phyloP scores from a whole-genome alignment of 2,888 invertebrate species.

The Alcis repandata region DNA sequence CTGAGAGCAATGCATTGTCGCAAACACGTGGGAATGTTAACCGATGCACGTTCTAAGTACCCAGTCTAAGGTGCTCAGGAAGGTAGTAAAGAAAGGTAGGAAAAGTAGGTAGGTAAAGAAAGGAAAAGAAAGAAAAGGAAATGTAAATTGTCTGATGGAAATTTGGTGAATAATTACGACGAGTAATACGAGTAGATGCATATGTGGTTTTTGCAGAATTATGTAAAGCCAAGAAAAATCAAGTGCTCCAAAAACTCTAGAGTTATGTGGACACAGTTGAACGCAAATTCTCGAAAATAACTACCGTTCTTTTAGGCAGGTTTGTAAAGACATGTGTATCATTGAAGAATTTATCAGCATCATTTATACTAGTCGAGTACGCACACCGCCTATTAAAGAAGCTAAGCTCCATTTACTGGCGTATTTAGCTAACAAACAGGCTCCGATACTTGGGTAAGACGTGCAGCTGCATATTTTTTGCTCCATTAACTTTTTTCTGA shows the following conservation, averaged over 20 bases:
- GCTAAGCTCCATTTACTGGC: conserved; percentile 42
- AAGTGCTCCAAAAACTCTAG: no score
- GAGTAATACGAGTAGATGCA: no score
- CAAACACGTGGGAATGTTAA: conserved; percentile 74
- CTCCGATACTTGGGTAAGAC: conserved; percentile 39
- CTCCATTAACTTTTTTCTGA: conserved; percentile 47
- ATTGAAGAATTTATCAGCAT: conserved; percentile 47
- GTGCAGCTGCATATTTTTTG: conserved; percentile 43
- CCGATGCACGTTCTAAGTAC: conserved; percentile 29
- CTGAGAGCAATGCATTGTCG: conserved; percentile 70
- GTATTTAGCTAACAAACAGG: conserved; percentile 54
- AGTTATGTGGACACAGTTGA: no score
- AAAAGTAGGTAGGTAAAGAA: not conserved
- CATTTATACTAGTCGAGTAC: conserved; percentile 46
- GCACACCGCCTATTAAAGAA: conserved; percentile 32
- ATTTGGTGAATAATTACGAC: no score
- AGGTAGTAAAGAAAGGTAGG: not conserved
- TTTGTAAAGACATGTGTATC: not conserved
- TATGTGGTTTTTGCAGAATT: no score
- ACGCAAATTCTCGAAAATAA: no score
- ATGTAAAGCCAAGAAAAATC: no score
- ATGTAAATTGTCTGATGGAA: no score
- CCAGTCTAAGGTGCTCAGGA: conserved; percentile 2
- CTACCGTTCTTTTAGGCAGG: not conserved
- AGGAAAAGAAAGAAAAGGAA: no score